phyloP scores from a whole-genome alignment of 1,140 invertebrate species.

The Lepidurus arcticus region DNA sequence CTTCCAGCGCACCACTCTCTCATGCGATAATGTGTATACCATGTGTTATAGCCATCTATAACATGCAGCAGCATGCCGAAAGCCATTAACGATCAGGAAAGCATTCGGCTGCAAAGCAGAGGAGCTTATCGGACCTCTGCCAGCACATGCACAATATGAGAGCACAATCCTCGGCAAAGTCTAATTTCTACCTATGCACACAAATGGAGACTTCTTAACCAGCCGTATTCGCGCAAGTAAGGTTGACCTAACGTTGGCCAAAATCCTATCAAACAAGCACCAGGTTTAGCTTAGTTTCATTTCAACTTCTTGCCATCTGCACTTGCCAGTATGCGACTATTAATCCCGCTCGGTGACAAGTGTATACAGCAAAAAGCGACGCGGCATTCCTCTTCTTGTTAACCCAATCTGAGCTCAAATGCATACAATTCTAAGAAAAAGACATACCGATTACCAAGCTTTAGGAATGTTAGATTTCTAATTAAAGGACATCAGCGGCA shows the following conservation, averaged over 20 bases:
- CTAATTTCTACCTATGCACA: constrained; percentile 16
- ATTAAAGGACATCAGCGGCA: no score
- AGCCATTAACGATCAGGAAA: constrained; percentile 19
- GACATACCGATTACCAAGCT: no score
- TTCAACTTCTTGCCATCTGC: not conserved
- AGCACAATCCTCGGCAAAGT: not conserved
- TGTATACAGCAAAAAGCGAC: no score
- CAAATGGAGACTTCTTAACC: not conserved
- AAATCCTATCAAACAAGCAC: constrained; percentile 13
- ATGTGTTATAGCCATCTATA: constrained; percentile 19
- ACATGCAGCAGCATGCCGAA: constrained; percentile 20
- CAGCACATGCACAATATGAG: not conserved
- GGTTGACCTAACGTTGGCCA: not conserved
- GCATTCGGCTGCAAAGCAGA: constrained; percentile 13
- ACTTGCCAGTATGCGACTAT: not conserved
- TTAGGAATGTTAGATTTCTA: no score
- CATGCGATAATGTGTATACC: constrained; percentile 11
- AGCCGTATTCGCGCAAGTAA: not conserved
- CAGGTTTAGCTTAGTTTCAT: not conserved
- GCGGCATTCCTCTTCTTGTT: no score
- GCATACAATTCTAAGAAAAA: no score
- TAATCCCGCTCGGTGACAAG: no score
- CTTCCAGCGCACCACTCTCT: not conserved
- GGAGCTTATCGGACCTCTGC: constrained; percentile 13
- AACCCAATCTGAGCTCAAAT: no score